A percentile compares a stretch with the other conserved stretches of the same genome.
These are phyloP conservation scores for Apamea monoglypha DNA, from an alignment of 2,888 invertebrate species.

Conservation along the genomic window DNA sequence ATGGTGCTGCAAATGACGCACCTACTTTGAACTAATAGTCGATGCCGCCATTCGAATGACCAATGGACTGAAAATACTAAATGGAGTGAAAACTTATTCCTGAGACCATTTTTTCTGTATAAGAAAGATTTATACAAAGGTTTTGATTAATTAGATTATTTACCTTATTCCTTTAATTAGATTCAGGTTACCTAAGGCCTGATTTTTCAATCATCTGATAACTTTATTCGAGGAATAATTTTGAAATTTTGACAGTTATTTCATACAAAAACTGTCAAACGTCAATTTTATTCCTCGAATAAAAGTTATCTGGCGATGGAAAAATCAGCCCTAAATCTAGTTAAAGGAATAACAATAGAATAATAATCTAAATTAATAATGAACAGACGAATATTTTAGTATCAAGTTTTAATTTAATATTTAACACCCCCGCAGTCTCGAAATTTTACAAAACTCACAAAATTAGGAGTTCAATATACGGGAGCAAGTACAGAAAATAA, in stretches of 20 bases:
- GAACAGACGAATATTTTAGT: background rate
- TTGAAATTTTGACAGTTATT: too few species aligned
- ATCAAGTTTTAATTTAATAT: constrained; percentile 10
- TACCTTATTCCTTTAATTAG: background rate
- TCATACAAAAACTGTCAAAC: too few species aligned
- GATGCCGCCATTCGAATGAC: constrained; percentile 1
- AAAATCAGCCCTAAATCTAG: too few species aligned
- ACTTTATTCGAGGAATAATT: too few species aligned
- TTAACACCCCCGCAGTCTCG: background rate
- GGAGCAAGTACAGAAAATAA: background rate
- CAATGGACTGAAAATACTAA: background rate
- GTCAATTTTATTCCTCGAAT: too few species aligned
- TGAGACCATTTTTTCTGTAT: background rate
- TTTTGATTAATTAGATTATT: background rate
- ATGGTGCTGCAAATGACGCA: constrained; percentile 26
- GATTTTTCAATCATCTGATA: too few species aligned
- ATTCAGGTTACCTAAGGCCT: too few species aligned
- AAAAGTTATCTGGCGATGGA: too few species aligned
- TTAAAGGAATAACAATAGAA: background rate
- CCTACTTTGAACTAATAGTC: background rate
- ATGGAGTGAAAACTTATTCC: background rate
- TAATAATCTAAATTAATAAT: constrained; percentile 19
- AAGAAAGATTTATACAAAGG: background rate
- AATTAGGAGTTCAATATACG: background rate
- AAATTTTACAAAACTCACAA: constrained; percentile 10